Percentiles rank a stretch among this genome's conserved stretches.
Evolutionary conservation across 1,140 invertebrate species (phyloP).

Genomic region (Pteromalus puparum): DNA sequence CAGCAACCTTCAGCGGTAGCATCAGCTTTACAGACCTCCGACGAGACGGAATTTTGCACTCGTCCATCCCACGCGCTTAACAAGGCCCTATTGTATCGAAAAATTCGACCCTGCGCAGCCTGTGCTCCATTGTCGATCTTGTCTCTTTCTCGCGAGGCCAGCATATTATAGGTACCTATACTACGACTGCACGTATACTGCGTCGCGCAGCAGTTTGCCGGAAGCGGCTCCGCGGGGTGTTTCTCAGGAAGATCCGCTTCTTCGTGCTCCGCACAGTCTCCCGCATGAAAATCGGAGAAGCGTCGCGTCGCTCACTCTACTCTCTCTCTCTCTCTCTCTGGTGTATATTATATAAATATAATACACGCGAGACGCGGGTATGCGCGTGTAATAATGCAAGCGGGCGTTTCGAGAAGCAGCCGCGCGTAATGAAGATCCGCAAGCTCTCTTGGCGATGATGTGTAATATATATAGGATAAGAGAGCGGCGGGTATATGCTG

Average conservation of each 20-base stretch:
- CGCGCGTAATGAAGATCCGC: no score
- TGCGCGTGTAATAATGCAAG: neutral
- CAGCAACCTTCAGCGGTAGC: neutral
- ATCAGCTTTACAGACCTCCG: neutral
- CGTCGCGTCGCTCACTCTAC: neutral
- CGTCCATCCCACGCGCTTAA: neutral
- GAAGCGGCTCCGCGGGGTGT: neutral
- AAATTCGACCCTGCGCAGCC: neutral
- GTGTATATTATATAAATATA: neutral
- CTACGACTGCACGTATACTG: no score
- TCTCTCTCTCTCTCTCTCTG: no score
- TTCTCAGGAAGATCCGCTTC: conserved; percentile 58
- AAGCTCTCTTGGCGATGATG: no score
- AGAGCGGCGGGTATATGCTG: no score
- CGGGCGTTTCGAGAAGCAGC: neutral
- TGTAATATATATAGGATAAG: no score
- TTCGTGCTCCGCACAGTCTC: neutral
- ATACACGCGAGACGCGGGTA: neutral
- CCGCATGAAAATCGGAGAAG: neutral
- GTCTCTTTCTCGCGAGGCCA: neutral
- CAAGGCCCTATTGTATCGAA: neutral
- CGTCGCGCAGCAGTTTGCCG: neutral
- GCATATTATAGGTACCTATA: neutral
- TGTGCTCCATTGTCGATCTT: neutral
- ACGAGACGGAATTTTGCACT: neutral